Evolutionary conservation across 1,140 invertebrate species (phyloP).

Genomic region (Holotrichia oblita): DNA sequence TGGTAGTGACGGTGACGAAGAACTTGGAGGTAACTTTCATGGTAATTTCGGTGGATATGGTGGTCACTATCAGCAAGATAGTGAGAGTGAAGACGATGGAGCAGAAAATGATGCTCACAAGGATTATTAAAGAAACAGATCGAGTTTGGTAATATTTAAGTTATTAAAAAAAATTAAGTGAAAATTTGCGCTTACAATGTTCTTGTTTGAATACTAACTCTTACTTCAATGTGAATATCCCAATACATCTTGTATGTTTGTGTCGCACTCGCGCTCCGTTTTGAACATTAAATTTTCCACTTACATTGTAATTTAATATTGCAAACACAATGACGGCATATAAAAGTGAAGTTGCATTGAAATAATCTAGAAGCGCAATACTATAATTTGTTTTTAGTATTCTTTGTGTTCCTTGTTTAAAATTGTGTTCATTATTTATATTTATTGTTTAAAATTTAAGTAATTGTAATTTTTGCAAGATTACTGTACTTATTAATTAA

Average conservation of each 20-base stretch:
- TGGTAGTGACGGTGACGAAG: constrained; percentile 4
- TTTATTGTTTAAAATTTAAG: not conserved
- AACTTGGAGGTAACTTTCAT: not conserved
- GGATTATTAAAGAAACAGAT: not conserved
- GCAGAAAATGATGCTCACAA: not conserved
- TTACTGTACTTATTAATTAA: no score
- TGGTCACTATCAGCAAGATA: not conserved
- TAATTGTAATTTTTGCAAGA: not conserved
- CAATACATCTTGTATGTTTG: not conserved
- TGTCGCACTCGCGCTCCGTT: not conserved
- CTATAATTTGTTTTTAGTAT: not conserved
- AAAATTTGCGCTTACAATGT: no score
- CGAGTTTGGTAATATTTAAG: not conserved
- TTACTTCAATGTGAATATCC: not conserved
- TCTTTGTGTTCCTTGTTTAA: not conserved
- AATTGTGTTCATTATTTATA: not conserved
- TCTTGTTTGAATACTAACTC: not conserved
- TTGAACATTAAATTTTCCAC: not conserved
- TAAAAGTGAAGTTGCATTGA: not conserved
- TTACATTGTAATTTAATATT: not conserved
- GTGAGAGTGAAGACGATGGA: not conserved
- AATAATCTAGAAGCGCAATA: not conserved
- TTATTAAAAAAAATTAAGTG: not conserved
- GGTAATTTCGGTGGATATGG: constrained; percentile 13
- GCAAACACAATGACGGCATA: not conserved